Base-by-base conservation (phyloP, 1,140 invertebrate genomes). In the Anastatus disparis region DNA sequence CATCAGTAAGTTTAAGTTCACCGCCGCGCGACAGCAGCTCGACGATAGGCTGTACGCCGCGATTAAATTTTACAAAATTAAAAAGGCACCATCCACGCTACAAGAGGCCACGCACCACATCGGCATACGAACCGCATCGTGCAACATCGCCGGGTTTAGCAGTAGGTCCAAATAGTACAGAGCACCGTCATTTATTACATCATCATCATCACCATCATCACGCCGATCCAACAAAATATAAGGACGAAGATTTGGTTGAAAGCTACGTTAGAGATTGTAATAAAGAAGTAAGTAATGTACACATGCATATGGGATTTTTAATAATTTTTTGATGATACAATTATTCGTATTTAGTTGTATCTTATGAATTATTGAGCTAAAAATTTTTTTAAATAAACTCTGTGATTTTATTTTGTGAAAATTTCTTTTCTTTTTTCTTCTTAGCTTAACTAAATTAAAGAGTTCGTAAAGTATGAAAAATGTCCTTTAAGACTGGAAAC, bases 61-160 rank as follows among this genome's bases (percentile, higher is more conserved):
- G 83, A 52, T 66, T 86, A 48, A 86, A 84, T 73, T 86, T 81
- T 70, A 81, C 81, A 27, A 86, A 85, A 56, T 62, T 86, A 24
- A 85, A 84, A 73, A 82, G 80, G 61, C 83, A 85, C 55, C 82
- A 85, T 77, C 78, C 81, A 15, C 79, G 79, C 38, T 84, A 84
- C 76, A 86, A 86, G 75, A 79, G 82, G 55, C 76, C 80, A 27
- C 81, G 82, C 65, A 82, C 81, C 15, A n/a, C 27, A 3, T 46
- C 7, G 50, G 52, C 42, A 4, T 4, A 6, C 4, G 44, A 4
- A 15, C 4, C 6, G 4, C 31, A 10, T 6, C n/a, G n/a, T 4
- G 1, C 56, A 42, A 22, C 56, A 31, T n/a, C n/a, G n/a, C n/a
- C n/a, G n/a, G n/a, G n/a, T n/a, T n/a, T n/a, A n/a, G n/a, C n/a